A percentile compares a stretch with the other conserved stretches of the same genome.
Conservation (phyloP, 2,888 invertebrate species). For the Zaprionus obscuricornis region DNA sequence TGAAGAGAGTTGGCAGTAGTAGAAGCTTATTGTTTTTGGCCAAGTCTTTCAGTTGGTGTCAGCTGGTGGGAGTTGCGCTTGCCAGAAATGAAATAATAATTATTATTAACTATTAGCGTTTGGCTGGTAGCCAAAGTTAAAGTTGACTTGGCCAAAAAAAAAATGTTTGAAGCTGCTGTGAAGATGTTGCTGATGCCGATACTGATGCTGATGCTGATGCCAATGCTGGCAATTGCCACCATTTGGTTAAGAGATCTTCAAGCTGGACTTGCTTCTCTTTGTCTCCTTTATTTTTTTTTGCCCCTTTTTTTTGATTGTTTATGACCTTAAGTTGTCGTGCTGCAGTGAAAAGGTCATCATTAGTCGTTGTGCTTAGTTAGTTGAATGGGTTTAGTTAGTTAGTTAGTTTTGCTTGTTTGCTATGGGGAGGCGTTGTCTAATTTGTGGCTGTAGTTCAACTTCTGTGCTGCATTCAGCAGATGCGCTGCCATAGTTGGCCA, state of each 20-base stretch:
- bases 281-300: no score
- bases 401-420: constrained; percentile 7
- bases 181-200: constrained; percentile 13
- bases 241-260: constrained; percentile 28
- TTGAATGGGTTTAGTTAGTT: constrained; percentile 42
- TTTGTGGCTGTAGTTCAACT: constrained; percentile 64
- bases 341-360: constrained; percentile 80
- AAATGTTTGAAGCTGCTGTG: not conserved
- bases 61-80: constrained; percentile 76
- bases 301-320: constrained; percentile 79
- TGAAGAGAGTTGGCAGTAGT: constrained; percentile 22
- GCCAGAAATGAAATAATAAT: constrained; percentile 80
- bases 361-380: constrained; percentile 59
- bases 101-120: constrained; percentile 80
- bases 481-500: constrained; percentile 52
- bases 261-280: constrained; percentile 33
- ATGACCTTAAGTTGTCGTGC: constrained; percentile 82
- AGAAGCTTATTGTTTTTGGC: constrained; percentile 70
- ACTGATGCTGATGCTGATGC: constrained; percentile 30
- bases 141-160: not conserved
- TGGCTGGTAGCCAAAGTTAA: constrained; percentile 59
- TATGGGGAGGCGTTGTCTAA: constrained; percentile 69
- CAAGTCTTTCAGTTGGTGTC: constrained; percentile 75
- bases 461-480: constrained; percentile 63
- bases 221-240: constrained; percentile 73